Conservation (phyloP, 2,888 invertebrate species). For the Hyles lineata region DNA sequence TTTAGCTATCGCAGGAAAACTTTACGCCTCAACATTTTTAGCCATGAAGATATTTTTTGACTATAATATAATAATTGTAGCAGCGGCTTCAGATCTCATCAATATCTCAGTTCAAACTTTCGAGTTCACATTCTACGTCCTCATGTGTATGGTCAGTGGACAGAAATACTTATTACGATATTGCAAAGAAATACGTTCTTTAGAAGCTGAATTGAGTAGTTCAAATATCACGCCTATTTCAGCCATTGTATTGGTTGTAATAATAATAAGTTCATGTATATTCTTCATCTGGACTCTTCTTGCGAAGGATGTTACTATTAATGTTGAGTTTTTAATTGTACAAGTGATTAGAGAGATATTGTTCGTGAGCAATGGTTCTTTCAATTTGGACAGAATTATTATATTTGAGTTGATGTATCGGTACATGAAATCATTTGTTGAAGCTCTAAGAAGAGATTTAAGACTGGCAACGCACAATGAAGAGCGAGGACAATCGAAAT, state of each 20-base stretch:
- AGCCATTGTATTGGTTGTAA: not conserved
- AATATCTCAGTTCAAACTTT: not conserved
- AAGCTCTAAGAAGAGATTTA: not conserved
- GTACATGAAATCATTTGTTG: not conserved
- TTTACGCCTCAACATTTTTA: not conserved
- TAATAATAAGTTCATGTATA: not conserved
- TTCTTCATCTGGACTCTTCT: not conserved
- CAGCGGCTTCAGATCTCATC: not conserved
- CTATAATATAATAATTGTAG: no score
- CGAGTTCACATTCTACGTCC: not conserved
- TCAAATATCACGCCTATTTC: not conserved
- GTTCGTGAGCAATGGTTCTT: not conserved
- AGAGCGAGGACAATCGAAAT: not conserved
- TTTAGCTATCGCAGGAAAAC: not conserved
- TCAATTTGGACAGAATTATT: not conserved
- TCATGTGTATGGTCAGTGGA: not conserved
- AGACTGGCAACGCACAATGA: not conserved
- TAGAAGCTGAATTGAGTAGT: not conserved
- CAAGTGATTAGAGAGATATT: not conserved
- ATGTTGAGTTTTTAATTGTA: not conserved
- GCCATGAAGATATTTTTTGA: not conserved
- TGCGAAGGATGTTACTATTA: not conserved
- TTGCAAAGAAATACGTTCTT: not conserved
- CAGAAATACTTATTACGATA: not conserved
- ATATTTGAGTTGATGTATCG: not conserved